phyloP scores from a whole-genome alignment of 2,797 vertebrate species.

The Cyprinodon diabolis region DNA sequence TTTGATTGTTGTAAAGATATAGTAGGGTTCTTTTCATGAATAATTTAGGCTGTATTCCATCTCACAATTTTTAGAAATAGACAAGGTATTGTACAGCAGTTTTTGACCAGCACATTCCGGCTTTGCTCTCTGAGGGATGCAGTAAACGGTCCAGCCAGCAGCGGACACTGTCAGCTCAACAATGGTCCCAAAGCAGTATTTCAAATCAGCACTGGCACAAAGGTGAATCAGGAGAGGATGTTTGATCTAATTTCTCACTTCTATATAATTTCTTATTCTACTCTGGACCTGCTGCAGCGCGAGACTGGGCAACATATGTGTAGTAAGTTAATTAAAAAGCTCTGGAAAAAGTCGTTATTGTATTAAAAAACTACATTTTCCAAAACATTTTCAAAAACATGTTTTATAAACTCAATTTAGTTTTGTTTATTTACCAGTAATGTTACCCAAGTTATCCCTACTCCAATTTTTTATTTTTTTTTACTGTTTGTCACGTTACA shows the following conservation, averaged over 20 bases:
- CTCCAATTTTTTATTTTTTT: background rate
- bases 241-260: too few species aligned
- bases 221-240: background rate
- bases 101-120: slow-evolving; percentile 23
- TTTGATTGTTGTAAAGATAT: background rate
- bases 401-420: background rate
- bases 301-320: background rate
- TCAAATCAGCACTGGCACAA: slow-evolving; percentile 9
- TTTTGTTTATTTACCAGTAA: background rate
- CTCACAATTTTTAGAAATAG: background rate
- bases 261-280: background rate
- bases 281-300: background rate
- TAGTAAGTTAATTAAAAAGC: background rate
- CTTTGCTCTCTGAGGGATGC: slow-evolving; percentile 61
- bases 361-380: background rate
- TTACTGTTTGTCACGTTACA: background rate
- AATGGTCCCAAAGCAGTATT: slow-evolving; percentile 58
- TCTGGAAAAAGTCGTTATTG: background rate
- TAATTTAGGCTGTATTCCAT: background rate
- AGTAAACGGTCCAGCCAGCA: slow-evolving; percentile 81
- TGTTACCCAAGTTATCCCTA: background rate
- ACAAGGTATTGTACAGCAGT: background rate
- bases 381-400: too few species aligned
- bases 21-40: background rate
- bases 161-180: slow-evolving; percentile 85